Percentiles rank a stretch among this genome's conserved stretches.
These are phyloP conservation scores for Typhlichthys eigenmanni DNA, from an alignment of 2,797 vertebrate genomes.

Conservation along the genomic window DNA sequence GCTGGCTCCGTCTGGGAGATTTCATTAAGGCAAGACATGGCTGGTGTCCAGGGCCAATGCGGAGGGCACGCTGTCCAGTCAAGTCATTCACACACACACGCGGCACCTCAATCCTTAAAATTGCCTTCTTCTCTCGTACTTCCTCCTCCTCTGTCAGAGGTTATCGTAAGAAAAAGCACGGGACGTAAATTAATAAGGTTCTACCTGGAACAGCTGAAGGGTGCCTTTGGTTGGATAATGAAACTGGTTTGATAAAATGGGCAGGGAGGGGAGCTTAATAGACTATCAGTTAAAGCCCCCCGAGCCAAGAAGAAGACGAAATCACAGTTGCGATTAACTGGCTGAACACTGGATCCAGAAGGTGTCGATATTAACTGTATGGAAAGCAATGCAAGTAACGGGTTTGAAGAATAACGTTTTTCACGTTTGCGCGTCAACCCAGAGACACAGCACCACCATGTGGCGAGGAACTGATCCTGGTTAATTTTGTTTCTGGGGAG, in stretches of 20 bases:
- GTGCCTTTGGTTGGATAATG: conserved; percentile 57
- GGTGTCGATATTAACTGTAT: too few species aligned
- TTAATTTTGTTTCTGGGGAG: not conserved
- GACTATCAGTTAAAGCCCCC: conserved; percentile 15
- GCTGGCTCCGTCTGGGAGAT: conserved; percentile 44
- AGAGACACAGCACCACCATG: conserved; percentile 66
- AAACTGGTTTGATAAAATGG: conserved; percentile 39
- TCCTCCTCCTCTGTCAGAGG: conserved; percentile 41
- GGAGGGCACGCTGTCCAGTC: conserved; percentile 49
- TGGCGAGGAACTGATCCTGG: conserved; percentile 22
- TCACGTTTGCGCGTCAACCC: not conserved
- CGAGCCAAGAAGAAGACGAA: conserved; percentile 31
- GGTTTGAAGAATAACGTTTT: too few species aligned
- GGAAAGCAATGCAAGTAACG: too few species aligned
- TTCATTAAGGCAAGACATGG: conserved; percentile 64
- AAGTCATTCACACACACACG: conserved; percentile 44
- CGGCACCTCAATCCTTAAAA: conserved; percentile 38
- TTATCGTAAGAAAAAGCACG: conserved; percentile 43
- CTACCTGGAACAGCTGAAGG: conserved; percentile 46
- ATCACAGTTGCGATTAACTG: conserved; percentile 43
- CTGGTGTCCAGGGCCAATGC: conserved; percentile 49
- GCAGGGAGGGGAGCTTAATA: conserved; percentile 12
- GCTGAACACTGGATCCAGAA: conserved; percentile 29
- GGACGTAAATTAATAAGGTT: conserved; percentile 21
- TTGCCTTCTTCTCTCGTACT: conserved; percentile 31